phyloP scores from a whole-genome alignment of 1,140 invertebrate genomes.

The Antheraea mylitta region DNA sequence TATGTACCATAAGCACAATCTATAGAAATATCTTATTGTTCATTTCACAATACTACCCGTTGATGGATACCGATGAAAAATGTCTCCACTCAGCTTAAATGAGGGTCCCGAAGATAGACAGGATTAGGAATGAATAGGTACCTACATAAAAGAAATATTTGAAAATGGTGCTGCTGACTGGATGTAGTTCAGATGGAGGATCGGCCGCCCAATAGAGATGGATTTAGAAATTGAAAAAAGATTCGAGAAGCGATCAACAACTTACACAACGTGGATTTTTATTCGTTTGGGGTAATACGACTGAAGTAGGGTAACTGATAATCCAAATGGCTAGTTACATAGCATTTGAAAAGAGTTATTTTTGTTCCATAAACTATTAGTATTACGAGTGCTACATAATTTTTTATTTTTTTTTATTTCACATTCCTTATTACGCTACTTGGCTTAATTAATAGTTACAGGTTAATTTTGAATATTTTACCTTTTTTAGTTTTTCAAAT shows the following conservation, averaged over 20 bases:
- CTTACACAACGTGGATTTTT: background rate
- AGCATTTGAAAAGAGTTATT: too few species aligned
- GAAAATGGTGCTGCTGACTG: conserved; percentile 17
- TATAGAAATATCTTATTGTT: conserved; percentile 26
- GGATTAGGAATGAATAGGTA: conserved; percentile 29
- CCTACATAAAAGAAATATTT: conserved; percentile 23
- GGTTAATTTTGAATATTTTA: too few species aligned
- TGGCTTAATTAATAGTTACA: too few species aligned
- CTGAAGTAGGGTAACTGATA: background rate
- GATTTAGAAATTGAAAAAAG: conserved; percentile 4
- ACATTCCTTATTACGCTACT: too few species aligned
- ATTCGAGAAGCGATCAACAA: conserved; percentile 1
- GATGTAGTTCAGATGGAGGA: background rate
- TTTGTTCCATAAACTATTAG: too few species aligned
- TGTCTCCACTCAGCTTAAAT: conserved; percentile 32
- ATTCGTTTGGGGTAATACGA: background rate
- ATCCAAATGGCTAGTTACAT: background rate
- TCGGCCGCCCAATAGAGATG: background rate
- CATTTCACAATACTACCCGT: conserved; percentile 21
- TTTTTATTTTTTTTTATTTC: too few species aligned
- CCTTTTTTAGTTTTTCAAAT: too few species aligned
- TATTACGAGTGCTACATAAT: too few species aligned
- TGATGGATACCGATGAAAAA: conserved; percentile 33
- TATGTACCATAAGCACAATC: background rate
- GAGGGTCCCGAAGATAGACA: conserved; percentile 27